phyloP scores from a whole-genome alignment of 2,113 vertebrate species.

The Psephotus haematonotus region DNA sequence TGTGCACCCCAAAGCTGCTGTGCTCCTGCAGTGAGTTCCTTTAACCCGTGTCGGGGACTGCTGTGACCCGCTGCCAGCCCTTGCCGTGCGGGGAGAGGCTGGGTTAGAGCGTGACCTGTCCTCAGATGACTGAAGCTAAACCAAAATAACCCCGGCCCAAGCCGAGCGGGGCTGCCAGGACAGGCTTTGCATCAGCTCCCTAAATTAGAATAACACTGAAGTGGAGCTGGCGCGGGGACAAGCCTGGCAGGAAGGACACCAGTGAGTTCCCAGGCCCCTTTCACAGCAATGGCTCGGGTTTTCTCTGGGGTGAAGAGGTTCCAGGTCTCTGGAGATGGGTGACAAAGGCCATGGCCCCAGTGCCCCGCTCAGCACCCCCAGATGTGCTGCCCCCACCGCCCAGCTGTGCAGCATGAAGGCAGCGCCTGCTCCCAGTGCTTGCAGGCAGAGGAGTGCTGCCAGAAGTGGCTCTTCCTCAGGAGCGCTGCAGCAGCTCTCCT shows the following conservation, averaged over 20 bases:
- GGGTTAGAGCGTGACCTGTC: neutral
- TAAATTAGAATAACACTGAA: slow-evolving; percentile 59
- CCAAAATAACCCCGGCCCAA: neutral
- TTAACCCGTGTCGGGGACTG: fast-evolving
- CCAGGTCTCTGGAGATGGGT: neutral
- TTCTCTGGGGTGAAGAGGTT: fast-evolving
- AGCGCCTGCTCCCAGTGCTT: neutral
- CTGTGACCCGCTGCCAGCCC: neutral
- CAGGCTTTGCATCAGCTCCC: slow-evolving; percentile 57
- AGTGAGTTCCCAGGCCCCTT: slow-evolving; percentile 11
- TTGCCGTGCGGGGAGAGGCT: neutral
- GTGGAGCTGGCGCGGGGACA: slow-evolving; percentile 19
- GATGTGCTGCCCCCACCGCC: neutral
- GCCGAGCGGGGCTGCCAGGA: slow-evolving; percentile 26
- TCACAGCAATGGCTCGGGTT: fast-evolving
- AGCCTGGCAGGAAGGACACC: slow-evolving; percentile 38
- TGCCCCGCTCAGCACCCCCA: neutral
- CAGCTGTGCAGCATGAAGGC: neutral
- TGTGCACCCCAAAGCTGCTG: neutral
- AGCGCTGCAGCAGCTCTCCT: fast-evolving
- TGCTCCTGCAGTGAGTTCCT: neutral
- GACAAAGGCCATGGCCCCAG: neutral
- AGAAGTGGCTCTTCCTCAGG: fast-evolving
- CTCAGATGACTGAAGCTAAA: slow-evolving; percentile 51
- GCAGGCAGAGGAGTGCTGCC: neutral